A percentile compares a stretch with the other conserved stretches of the same genome.
phyloP scores from a whole-genome alignment of 2,113 vertebrate species.

The Panthera tigris region DNA sequence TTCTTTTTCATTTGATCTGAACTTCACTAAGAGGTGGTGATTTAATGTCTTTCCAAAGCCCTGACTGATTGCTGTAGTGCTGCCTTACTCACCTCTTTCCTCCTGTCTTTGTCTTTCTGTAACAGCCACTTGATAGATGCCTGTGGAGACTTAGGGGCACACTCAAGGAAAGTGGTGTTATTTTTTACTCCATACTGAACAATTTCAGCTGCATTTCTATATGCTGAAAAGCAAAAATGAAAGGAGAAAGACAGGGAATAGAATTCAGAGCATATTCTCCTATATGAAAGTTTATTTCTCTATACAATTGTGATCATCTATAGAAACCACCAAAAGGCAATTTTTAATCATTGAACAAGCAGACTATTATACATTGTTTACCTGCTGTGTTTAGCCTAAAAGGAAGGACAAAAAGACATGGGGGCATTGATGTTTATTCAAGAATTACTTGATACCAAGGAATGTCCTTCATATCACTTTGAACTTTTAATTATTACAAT shows the following conservation, averaged over 20 bases:
- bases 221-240: constrained; percentile 85
- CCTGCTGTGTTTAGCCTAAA: neutral
- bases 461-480: neutral
- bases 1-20: constrained; percentile 12
- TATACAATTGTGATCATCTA: neutral
- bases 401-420: neutral
- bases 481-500: neutral
- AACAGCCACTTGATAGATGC: constrained; percentile 96
- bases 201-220: constrained; percentile 96
- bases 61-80: neutral
- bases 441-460: neutral
- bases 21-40: neutral
- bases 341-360: neutral
- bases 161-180: constrained; percentile 98
- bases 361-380: neutral
- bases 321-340: neutral
- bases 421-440: neutral
- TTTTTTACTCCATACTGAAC: constrained; percentile 97
- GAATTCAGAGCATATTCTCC: neutral
- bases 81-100: constrained; percentile 93
- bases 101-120: constrained; percentile 96
- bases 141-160: constrained; percentile 95
- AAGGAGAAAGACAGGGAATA: neutral
- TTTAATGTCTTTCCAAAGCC: neutral
- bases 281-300: neutral